Evolutionary conservation across 92 coral and sea anemone genomes (phyloP), one percentile per base, ranked within the genome.

Genomic region (Plumapathes pennacea): DNA sequence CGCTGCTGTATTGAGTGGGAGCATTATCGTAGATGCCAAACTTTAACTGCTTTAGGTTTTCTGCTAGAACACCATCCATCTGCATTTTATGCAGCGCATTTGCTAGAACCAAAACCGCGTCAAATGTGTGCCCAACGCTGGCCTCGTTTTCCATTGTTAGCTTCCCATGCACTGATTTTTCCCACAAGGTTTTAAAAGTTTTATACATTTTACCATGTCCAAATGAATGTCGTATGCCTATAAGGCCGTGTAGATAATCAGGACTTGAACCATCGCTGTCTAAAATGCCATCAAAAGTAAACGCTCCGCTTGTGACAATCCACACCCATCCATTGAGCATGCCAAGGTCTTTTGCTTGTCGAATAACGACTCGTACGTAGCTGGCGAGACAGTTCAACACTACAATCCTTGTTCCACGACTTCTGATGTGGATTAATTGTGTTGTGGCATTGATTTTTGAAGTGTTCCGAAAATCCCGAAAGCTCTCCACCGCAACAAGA

Each of bases 291-390:
- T 72, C 67, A 30, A 82, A 74, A 1, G 82, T 68, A 26, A 86
- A 86, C 0, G 86, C 85, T 3, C 85, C 95, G 43, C 72, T 81
- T 19, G 76, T 74, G 0, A 86, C 78, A 17, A 86, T 67, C 97
- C 97, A 90, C 4, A 87, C 97, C 71, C 90, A 80, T 9, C 84
- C 88, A 10, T 74, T 72, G 21, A 79, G 32, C 88, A 90, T 84
- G 15, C 76, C 88, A 36, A 90, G 72, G 22, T 82, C 78, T 25
- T 81, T 60, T 15, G 97, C 97, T 42, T 90, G 95, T 12, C 64
- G 68, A 21, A 90, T 60, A 20, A 90, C 67, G 4, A 57, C 60
- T 19, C 77, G 85, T 2, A 81, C 60, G 43, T 78, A 75, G 6
- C 40, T 28, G 30, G 84, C 85, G 24, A 79, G 41, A 29, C 90